Evolutionary conservation across 2,113 vertebrate genomes (phyloP).

Genomic region (Chaetura pelagica): DNA sequence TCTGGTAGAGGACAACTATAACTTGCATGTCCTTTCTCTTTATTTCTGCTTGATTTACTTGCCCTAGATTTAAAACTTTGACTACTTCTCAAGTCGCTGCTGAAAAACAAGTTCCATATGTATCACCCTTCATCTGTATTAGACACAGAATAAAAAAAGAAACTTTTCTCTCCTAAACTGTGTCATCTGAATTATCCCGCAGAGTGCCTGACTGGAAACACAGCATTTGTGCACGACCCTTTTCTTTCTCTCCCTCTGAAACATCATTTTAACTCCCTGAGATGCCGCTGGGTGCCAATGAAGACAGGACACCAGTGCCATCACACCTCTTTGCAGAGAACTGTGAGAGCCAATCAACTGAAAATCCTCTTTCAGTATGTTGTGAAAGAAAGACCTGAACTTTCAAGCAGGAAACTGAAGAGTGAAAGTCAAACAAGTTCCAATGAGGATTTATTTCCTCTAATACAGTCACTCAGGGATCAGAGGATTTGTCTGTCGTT

Average conservation of each 20-base stretch:
- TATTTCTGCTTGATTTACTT: slow-evolving; percentile 55
- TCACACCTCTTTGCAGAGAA: not conserved
- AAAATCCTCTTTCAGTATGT: not conserved
- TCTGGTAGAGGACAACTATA: slow-evolving; percentile 23
- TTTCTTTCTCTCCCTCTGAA: not conserved
- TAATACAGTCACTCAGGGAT: not conserved
- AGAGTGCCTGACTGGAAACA: not conserved
- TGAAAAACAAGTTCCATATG: slow-evolving; percentile 50
- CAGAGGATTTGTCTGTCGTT: not conserved
- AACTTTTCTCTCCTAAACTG: not conserved
- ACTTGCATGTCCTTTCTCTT: slow-evolving; percentile 29
- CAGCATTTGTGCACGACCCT: not conserved
- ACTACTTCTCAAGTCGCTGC: slow-evolving; percentile 15
- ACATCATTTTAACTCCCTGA: not conserved
- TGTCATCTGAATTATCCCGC: slow-evolving; percentile 10
- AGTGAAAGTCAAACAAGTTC: not conserved
- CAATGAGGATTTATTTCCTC: slow-evolving; percentile 21
- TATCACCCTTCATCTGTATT: slow-evolving; percentile 39
- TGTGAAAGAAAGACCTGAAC: not conserved
- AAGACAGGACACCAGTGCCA: not conserved
- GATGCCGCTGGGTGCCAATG: not conserved
- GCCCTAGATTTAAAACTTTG: slow-evolving; percentile 62
- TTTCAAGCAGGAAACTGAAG: not conserved
- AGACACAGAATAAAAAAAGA: not conserved
- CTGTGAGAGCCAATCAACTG: not conserved